A percentile compares a stretch with the other conserved stretches of the same genome.
phyloP scores from a whole-genome alignment of 2,113 vertebrate species.

The Clarias gariepinus region DNA sequence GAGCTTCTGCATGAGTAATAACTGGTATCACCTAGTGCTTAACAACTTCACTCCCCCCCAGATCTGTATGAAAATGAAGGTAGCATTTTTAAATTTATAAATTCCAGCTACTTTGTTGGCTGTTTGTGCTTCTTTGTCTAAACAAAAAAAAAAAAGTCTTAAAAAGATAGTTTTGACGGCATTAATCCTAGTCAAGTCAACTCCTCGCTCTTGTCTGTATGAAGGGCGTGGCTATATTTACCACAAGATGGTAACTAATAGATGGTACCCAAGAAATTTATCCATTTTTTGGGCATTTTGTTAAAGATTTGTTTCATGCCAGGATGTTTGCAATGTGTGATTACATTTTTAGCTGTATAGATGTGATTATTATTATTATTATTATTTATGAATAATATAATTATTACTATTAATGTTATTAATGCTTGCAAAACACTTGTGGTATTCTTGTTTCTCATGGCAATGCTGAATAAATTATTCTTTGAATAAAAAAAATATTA shows the following conservation, averaged over 20 bases:
- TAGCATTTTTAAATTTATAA: conserved; percentile 51
- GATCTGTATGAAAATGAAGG: conserved; percentile 51
- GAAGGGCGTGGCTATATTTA: conserved; percentile 54
- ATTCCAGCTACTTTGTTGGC: conserved; percentile 52
- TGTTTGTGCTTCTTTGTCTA: conserved; percentile 57
- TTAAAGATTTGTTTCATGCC: conserved; percentile 69
- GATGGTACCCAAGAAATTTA: conserved; percentile 36
- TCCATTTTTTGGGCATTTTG: conserved; percentile 33
- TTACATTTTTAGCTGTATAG: conserved; percentile 77
- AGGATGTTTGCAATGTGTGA: conserved; percentile 72
- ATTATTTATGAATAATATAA: conserved; percentile 78
- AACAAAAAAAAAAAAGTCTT: background rate
- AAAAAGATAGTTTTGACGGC: conserved; percentile 67
- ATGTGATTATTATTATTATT: conserved; percentile 74
- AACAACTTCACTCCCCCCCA: conserved; percentile 29
- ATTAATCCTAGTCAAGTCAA: conserved; percentile 51
- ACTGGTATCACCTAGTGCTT: conserved; percentile 62
- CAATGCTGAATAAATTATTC: conserved; percentile 79
- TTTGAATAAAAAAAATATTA: conserved; percentile 66
- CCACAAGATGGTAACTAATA: conserved; percentile 46
- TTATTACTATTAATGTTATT: conserved; percentile 75
- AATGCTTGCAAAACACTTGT: conserved; percentile 76
- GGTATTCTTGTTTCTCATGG: conserved; percentile 72
- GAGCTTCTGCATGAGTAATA: conserved; percentile 91
- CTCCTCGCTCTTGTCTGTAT: conserved; percentile 22